These are phyloP conservation scores for Danio jaintianensis DNA, from an alignment of 2,797 vertebrate species.

Conservation along the genomic window DNA sequence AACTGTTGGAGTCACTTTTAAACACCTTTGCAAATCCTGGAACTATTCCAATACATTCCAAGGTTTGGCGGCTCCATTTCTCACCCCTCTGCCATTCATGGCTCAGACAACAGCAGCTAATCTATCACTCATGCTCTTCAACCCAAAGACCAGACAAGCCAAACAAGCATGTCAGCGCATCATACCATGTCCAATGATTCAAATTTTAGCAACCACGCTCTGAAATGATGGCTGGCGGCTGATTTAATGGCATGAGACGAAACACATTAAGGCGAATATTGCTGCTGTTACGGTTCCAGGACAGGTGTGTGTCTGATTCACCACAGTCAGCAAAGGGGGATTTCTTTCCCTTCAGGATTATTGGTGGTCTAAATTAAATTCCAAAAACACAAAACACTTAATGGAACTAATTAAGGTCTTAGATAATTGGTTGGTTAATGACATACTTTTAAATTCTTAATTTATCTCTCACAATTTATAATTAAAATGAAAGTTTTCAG, in stretches of 20 bases:
- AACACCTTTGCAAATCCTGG: conserved; percentile 23
- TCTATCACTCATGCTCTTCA: conserved; percentile 14
- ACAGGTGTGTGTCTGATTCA: conserved; percentile 37
- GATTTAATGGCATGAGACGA: neutral
- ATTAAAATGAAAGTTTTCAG: too few species aligned
- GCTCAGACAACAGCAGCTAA: neutral
- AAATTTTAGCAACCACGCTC: neutral
- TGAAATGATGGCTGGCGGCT: neutral
- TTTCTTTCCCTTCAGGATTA: conserved; percentile 22
- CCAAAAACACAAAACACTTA: conserved; percentile 8
- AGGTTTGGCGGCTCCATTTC: conserved; percentile 44
- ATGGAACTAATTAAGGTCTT: conserved; percentile 28
- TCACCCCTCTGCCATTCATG: conserved; percentile 37
- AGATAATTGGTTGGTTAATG: conserved; percentile 5
- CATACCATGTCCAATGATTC: neutral
- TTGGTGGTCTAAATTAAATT: conserved; percentile 19
- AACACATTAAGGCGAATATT: neutral
- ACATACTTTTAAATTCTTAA: neutral
- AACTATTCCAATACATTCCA: conserved; percentile 44
- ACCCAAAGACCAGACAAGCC: neutral
- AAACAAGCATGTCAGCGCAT: neutral
- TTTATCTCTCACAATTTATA: too few species aligned
- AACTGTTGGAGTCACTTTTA: conserved; percentile 15
- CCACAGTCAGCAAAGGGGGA: neutral
- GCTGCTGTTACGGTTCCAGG: neutral